A percentile compares a stretch with the other conserved stretches of the same genome.
Conservation (phyloP, 2,888 invertebrate genomes). For the Cistogaster globosa region DNA sequence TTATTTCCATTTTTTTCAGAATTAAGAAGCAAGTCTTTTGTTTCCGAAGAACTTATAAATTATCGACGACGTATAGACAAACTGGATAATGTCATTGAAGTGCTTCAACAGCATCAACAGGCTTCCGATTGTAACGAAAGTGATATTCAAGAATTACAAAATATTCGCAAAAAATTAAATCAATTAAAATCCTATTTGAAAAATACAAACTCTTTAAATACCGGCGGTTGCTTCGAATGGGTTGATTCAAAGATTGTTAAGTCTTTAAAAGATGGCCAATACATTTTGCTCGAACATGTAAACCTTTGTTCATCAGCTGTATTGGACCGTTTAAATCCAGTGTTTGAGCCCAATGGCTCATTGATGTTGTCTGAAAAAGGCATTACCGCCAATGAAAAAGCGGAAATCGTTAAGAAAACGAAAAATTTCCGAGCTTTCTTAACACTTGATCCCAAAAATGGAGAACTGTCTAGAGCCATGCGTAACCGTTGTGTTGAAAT, state of each 20-base stretch:
- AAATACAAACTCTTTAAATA: slow-evolving; percentile 87
- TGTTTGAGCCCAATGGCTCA: slow-evolving; percentile 96
- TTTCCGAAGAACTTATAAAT: slow-evolving; percentile 78
- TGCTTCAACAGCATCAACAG: slow-evolving; percentile 65
- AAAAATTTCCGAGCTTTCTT: slow-evolving; percentile 96
- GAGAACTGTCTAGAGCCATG: slow-evolving; percentile 99
- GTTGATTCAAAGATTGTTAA: slow-evolving; percentile 94
- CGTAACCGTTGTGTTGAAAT: slow-evolving; percentile 98
- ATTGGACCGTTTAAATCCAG: slow-evolving; percentile 96
- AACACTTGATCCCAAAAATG: slow-evolving; percentile 96
- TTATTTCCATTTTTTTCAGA: slow-evolving; percentile 71
- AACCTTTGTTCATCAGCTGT: slow-evolving; percentile 98
- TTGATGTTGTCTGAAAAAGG: slow-evolving; percentile 96
- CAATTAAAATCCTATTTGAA: slow-evolving; percentile 76
- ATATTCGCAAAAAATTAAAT: slow-evolving; percentile 70
- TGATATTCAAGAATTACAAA: slow-evolving; percentile 35
- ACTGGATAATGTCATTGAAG: slow-evolving; percentile 74
- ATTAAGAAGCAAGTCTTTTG: slow-evolving; percentile 73
- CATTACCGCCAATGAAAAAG: slow-evolving; percentile 86
- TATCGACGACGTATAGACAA: slow-evolving; percentile 78
- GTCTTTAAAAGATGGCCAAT: slow-evolving; percentile 91
- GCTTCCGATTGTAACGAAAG: background rate
- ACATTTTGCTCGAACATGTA: slow-evolving; percentile 95
- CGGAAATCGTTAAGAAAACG: slow-evolving; percentile 91
- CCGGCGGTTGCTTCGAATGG: slow-evolving; percentile 97